Evolutionary conservation across 2,888 invertebrate genomes (phyloP), one percentile per base, ranked within the genome.

Genomic region (Thecophora atra): DNA sequence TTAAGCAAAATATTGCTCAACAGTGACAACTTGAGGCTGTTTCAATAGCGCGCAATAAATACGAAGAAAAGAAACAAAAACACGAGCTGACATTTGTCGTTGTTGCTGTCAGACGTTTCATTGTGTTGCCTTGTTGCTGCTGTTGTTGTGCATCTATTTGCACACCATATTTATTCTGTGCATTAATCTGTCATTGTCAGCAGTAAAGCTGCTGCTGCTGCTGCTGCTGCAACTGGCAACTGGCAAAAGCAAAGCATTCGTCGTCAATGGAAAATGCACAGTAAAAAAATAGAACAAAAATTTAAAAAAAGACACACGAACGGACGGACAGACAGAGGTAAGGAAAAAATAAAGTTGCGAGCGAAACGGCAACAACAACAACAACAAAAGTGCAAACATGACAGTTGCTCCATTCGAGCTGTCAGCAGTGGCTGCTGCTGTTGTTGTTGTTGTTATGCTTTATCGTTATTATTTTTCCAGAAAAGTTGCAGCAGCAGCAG

Each of bases 171-270:
- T 54, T n/a, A n/a, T n/a, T 30, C 13, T 5, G 19, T 52, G 54
- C 66, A 66, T 30, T 66, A 24, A 66, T 66, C 66, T 66, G 66
- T 66, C 66, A 54, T 21, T 66, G 66, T 66, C 66, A 54, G 54
- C 54, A n/a, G 26, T 56, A n/a, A 19, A n/a, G n/a, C n/a, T n/a
- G n/a, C n/a, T n/a, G n/a, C n/a, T n/a, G n/a, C n/a, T n/a, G n/a
- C n/a, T n/a, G n/a, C n/a, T n/a, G 52, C 54, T 66, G 66, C 54
- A 66, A 54, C 30, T 30, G 52, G 21, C 63, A 17, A n/a, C n/a
- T n/a, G n/a, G n/a, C n/a, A n/a, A 21, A 37, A 47, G 47, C 47
- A n/a, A 5, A n/a, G 47, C 13, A 26, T 58, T 28, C 24, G 58
- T 24, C 28, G 58, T 17, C 58, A 28, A 58, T 56, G 19, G 21